Evolutionary conservation across 2,797 vertebrate species (phyloP), one percentile per base, ranked within the genome.

Genomic region (Lutjanus campechanus): DNA sequence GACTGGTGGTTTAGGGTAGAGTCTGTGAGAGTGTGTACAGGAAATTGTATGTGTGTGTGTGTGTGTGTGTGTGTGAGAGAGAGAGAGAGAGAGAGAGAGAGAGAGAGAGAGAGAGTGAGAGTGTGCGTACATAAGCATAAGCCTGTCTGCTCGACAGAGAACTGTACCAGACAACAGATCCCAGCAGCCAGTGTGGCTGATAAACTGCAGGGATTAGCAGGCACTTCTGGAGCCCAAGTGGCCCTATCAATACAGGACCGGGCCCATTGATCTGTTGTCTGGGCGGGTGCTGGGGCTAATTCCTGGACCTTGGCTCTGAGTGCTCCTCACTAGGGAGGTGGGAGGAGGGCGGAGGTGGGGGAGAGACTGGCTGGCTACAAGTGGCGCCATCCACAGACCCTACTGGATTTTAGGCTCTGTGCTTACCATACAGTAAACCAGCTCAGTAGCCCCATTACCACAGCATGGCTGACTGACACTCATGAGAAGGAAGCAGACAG

Each of bases 231-330:
- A 94, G 86, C 88, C 92, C 90, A 91, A 94, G 93, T 93, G 89
- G 91, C 90, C 85, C 91, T 92, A 92, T 94, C 94, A 91, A 95
- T 95, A 94, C 89, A 91, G 92, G 89, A 91, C 90, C 76, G 68
- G 89, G 78, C 72, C 88, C 92, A 95, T 95, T 94, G 95, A 95
- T 95, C 92, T 95, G 94, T 95, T 95, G 91, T 93, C 91, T 93
- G 91, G 87, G 76, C 79, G 91, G 93, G 93, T 91, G 92, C 93
- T 92, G 91, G 91, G 87, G 92, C 90, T 93, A 92, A 94, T 92
- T 93, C 94, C 93, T 93, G 92, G 90, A 93, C 91, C 91, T 91
- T 85, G 89, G 90, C 84, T 90, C 89, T 93, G 91, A 94, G 93
- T 93, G 90, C 90, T 91, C 85, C 84, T 88, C 85, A 76, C 85